These are phyloP conservation scores for Litocranius walleri DNA, from an alignment of 2,113 vertebrate genomes.

Conservation along the genomic window DNA sequence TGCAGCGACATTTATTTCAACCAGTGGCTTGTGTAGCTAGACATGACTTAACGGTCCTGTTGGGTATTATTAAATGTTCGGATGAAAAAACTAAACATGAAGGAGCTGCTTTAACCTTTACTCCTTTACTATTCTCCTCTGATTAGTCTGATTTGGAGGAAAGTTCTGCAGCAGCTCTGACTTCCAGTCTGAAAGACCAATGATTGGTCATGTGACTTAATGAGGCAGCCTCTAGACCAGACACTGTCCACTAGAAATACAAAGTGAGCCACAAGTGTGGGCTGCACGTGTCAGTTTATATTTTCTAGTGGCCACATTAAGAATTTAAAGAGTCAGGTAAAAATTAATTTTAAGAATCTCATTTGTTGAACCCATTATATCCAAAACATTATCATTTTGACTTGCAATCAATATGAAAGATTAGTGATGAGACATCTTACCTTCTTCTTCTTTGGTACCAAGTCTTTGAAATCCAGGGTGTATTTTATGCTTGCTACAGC, in stretches of 20 bases:
- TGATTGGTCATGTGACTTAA: neutral
- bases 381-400: neutral
- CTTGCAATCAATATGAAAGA: neutral
- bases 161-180: neutral
- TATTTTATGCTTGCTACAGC: neutral
- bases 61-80: neutral
- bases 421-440: neutral
- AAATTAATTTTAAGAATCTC: neutral
- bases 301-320: neutral
- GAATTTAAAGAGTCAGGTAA: neutral
- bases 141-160: neutral
- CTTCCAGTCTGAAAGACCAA: neutral
- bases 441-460: neutral
- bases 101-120: neutral
- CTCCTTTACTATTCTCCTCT: neutral
- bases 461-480: neutral
- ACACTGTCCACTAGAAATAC: neutral
- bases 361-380: neutral
- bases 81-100: neutral
- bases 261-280: neutral
- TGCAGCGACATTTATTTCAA: neutral
- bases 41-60: neutral
- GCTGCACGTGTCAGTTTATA: neutral
- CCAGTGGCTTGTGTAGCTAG: no score
- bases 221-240: neutral